A percentile compares a stretch with the other conserved stretches of the same genome.
phyloP scores from a whole-genome alignment of 2,113 vertebrate genomes.

The Spheniscus mendiculus region DNA sequence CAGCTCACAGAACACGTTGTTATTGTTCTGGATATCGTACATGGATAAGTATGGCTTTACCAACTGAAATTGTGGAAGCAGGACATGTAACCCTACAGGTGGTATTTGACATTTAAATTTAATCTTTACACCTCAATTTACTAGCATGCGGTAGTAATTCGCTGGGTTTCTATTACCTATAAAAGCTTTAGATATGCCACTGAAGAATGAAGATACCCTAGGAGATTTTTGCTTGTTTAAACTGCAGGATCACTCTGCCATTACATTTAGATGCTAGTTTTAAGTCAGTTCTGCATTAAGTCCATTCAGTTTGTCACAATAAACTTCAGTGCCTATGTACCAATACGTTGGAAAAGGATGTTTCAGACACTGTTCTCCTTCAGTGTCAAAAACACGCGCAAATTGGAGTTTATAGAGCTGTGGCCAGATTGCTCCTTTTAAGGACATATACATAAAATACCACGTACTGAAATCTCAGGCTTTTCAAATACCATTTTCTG shows the following conservation, averaged over 20 bases:
- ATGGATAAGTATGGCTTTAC: background rate
- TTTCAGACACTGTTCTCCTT: background rate
- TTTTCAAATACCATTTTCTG: slow-evolving; percentile 28
- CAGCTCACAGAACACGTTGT: background rate
- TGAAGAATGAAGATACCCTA: background rate
- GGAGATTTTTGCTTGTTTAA: slow-evolving; percentile 6
- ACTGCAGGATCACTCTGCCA: background rate
- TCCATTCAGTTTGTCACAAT: background rate
- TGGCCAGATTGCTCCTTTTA: background rate
- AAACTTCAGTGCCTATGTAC: background rate
- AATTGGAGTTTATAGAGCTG: background rate
- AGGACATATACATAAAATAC: background rate
- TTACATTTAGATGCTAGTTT: background rate
- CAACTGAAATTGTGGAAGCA: background rate
- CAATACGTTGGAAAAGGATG: background rate
- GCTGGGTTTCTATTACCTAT: background rate
- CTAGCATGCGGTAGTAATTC: background rate
- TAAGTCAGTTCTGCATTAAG: slow-evolving; percentile 6
- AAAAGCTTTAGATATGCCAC: slow-evolving; percentile 1
- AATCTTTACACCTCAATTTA: slow-evolving; percentile 38
- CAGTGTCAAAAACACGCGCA: background rate
- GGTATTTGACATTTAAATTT: slow-evolving; percentile 23
- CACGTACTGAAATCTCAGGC: background rate
- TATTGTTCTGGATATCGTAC: background rate
- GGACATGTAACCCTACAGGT: background rate